Base-by-base conservation (phyloP, 2,797 vertebrate species). In the Scolopax bukidnonensis region DNA sequence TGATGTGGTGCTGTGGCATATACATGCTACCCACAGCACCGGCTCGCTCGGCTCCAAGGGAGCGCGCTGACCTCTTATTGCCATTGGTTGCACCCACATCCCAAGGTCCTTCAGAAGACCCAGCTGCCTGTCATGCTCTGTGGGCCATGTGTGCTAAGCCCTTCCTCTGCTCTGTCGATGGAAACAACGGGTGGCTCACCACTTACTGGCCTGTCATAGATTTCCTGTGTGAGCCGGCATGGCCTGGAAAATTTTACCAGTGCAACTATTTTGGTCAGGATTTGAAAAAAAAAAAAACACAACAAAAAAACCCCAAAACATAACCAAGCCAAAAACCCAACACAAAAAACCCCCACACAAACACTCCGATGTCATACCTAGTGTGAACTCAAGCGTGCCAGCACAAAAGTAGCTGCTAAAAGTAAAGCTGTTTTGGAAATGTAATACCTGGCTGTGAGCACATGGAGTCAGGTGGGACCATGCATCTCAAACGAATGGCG, bases 221-320 rank as follows among this genome's bases (percentile, higher is more conserved):
- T 85, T 94, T 96, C 84, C 92, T 89, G 60, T 85, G 78, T 16
- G 16, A 89, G 84, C 28, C 0, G 0, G 2, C 9, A 38, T 28
- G 73, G 68, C 79, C 89, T 91, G 95, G 87, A 91, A 92, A 93
- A 32, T 92, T 84, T 95, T 89, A 87, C 84, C 36, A 74, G 21
- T 50, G 48, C 0, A 0, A 89, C 68, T 96, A 15, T 92, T 94
- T 92, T 40, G 38, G 75, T 87, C 79, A 53, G 48, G 60, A 89
- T 61, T 75, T 73, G 45, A n/a, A 71, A 84, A 80, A 64, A 74
- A 71, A 33, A 63, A 36, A 17, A 16, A 21, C 20, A 3, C 16
- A 43, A 43, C 16, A 41, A 43, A 43, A 43, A 43, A 43, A 43
- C 16, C 1, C 16, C 1, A 15, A 23, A 2, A 4, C 15, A 45